Conservation (phyloP, 2,797 vertebrate genomes). For the Benthosema pterotum region DNA sequence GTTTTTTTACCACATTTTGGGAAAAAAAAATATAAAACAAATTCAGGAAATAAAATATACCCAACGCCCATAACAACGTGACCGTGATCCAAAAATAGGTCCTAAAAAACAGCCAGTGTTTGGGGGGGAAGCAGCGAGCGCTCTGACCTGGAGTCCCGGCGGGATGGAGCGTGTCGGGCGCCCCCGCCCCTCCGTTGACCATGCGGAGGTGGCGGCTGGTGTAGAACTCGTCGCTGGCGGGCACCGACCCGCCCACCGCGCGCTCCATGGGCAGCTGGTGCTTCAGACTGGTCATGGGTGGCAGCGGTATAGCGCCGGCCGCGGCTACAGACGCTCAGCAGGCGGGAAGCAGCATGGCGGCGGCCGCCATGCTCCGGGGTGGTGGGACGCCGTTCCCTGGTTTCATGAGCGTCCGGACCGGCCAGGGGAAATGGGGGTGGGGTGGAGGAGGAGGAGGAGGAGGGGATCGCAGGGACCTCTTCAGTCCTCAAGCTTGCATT, state of each 20-base stretch:
- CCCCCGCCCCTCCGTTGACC: constrained; percentile 86
- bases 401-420: constrained; percentile 59
- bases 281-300: constrained; percentile 95
- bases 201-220: constrained; percentile 87
- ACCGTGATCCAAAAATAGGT: too few species aligned
- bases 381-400: constrained; percentile 43
- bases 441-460: not conserved
- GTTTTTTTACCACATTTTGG: too few species aligned
- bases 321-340: constrained; percentile 79
- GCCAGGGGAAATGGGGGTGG: constrained; percentile 30
- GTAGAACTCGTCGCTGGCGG: constrained; percentile 93
- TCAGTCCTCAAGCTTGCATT: constrained; percentile 53
- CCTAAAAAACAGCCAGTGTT: too few species aligned
- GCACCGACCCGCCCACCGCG: constrained; percentile 85
- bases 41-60: too few species aligned
- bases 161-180: constrained; percentile 86
- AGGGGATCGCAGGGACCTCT: constrained; percentile 1
- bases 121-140: too few species aligned
- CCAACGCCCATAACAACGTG: too few species aligned
- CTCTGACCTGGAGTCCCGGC: constrained; percentile 83
- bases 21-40: too few species aligned
- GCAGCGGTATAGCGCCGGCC: constrained; percentile 78
- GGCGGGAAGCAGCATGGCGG: constrained; percentile 70
- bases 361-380: constrained; percentile 45
- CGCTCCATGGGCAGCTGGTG: constrained; percentile 90